Base-by-base conservation (phyloP, 2,888 invertebrate species). In the Drosophila rubida region DNA sequence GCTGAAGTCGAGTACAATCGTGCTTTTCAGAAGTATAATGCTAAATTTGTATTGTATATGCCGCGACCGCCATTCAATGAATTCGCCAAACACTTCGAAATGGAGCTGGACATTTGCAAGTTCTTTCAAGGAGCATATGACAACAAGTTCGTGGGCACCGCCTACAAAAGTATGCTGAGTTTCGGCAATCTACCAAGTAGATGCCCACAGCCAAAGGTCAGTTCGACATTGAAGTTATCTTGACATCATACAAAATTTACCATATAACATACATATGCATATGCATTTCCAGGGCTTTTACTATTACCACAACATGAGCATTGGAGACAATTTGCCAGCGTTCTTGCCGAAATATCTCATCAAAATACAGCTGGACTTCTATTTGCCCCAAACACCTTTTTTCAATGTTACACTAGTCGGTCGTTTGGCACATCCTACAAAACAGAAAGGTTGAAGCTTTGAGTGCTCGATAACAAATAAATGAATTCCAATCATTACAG, bases 51-150 rank as follows among this genome's bases (percentile, higher is more conserved):
- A 0, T 25, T 65, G 4, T 30, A 32, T 4, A n/a, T 66, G 39
- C 66, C 66, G n/a, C 66, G 50, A 11, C 35, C 35, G 16, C 66
- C 57, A 0, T 57, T 65, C 3, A 45, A 67, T 4, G 41, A 57
- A 7, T 57, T 16, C 8, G 7, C 45, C 4, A 65, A 50, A 8
- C 7, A 8, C 5, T 55, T 65, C 19, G 60, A 70, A 1, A 23
- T 73, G 27, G 53, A 50, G 6, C 14, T 79, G 11, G 61, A 82
- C 30, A 42, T 73, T 0, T 79, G 79, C 7, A 48, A 69, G 16
- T 69, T 76, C n/a, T 63, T 79, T 30, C n/a, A 51, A 9, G 55
- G 60, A 4, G n/a, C 44, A 4, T 45, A 54, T 37, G 16, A 51
- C 4, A 60, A 59, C 19, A 59, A 46, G n/a, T 14, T 37, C 7